These are phyloP conservation scores for Leucosticte australis DNA, from an alignment of 2,113 vertebrate species.

Conservation along the genomic window DNA sequence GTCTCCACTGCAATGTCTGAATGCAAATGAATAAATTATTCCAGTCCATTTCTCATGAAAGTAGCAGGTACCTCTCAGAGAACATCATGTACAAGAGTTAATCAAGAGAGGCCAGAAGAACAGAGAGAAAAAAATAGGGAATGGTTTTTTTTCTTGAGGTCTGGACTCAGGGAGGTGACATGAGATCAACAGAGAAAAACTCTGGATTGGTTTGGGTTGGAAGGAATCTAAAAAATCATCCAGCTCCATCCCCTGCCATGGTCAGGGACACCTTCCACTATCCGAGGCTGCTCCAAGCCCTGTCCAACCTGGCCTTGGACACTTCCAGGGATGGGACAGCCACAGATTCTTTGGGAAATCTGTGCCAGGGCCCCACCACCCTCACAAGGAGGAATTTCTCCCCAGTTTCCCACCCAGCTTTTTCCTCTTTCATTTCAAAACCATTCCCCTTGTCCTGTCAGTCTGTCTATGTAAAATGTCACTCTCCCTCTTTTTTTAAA, in stretches of 20 bases:
- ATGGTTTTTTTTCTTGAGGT: background rate
- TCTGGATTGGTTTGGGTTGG: background rate
- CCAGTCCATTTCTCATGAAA: conserved; percentile 23
- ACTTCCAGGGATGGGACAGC: background rate
- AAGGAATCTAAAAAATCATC: background rate
- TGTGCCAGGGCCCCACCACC: rapidly evolving
- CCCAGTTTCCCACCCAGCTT: background rate
- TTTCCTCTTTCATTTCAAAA: background rate
- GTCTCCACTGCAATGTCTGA: background rate
- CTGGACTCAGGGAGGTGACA: background rate
- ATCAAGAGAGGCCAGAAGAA: background rate
- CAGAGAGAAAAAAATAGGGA: background rate
- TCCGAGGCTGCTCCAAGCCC: rapidly evolving
- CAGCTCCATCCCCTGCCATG: background rate
- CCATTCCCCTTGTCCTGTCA: no score
- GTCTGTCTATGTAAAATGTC: background rate
- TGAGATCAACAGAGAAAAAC: background rate
- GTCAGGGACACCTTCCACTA: background rate
- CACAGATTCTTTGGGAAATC: background rate
- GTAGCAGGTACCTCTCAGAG: background rate
- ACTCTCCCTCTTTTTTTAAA: background rate
- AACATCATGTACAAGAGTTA: background rate
- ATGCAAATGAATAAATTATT: conserved; percentile 33
- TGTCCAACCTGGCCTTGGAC: rapidly evolving
- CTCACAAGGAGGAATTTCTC: background rate